Conservation (phyloP, 2,888 invertebrate genomes). For the Cephus pulcher region DNA sequence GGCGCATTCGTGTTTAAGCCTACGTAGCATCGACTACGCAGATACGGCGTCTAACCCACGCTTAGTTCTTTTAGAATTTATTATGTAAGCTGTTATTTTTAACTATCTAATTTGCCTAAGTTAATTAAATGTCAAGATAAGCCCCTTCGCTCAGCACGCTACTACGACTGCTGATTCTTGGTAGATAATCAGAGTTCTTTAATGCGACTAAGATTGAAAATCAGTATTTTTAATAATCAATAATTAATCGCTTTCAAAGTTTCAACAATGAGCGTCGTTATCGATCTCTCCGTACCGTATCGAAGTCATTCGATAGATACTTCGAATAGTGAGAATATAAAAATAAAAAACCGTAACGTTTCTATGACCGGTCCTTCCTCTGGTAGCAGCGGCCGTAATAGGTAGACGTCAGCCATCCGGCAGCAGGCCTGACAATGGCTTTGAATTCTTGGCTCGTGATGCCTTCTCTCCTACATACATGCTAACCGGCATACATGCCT, state of each 20-base stretch:
- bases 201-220: neutral
- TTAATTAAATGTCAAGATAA: neutral
- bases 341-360: neutral
- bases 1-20: neutral
- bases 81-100: neutral
- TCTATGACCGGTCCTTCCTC: neutral
- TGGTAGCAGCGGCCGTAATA: neutral
- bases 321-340: neutral
- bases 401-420: neutral
- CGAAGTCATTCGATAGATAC: neutral
- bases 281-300: conserved; percentile 19
- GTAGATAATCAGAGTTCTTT: neutral
- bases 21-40: neutral
- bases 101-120: neutral
- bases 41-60: neutral
- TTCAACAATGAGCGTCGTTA: conserved; percentile 17
- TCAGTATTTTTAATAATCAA: neutral
- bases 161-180: neutral
- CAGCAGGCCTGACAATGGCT: conserved; percentile 5
- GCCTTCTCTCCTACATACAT: neutral
- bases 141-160: neutral
- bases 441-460: conserved; percentile 11
- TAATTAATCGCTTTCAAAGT: neutral
- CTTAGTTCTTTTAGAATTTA: neutral
- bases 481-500: neutral